phyloP scores from a whole-genome alignment of 1,140 invertebrate species.

The Bactericera cockerelli region DNA sequence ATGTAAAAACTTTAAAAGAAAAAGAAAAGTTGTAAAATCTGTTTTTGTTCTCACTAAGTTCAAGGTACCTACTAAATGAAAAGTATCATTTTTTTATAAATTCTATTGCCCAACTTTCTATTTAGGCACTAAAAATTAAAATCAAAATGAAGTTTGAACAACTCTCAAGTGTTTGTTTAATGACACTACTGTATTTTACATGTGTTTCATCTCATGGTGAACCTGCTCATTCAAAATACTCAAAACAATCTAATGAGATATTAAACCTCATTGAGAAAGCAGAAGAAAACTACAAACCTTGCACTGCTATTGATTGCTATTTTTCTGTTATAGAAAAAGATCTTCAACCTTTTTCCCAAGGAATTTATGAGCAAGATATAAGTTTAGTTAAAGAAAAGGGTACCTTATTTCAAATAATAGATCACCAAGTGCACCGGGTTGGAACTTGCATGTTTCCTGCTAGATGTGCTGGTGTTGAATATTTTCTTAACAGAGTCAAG shows the following conservation, averaged over 20 bases:
- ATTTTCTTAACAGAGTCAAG: slow-evolving; percentile 57
- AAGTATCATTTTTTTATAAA: too few relatives aligned
- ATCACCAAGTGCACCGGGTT: slow-evolving; percentile 64
- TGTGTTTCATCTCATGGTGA: background rate
- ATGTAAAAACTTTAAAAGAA: too few relatives aligned
- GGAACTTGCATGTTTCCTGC: slow-evolving; percentile 78
- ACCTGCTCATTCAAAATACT: background rate
- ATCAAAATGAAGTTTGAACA: too few relatives aligned
- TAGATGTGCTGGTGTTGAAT: slow-evolving; percentile 78
- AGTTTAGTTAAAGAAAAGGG: slow-evolving; percentile 42
- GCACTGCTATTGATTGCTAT: slow-evolving; percentile 34
- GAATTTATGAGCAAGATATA: slow-evolving; percentile 49
- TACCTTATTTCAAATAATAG: slow-evolving; percentile 72
- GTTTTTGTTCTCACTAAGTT: too few relatives aligned
- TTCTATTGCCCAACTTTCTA: too few relatives aligned
- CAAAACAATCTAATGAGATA: background rate
- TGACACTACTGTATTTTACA: too few relatives aligned
- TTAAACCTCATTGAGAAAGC: slow-evolving; percentile 12
- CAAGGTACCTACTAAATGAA: too few relatives aligned
- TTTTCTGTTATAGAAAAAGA: slow-evolving; percentile 46
- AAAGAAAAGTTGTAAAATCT: too few relatives aligned
- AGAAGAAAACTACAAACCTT: slow-evolving; percentile 19
- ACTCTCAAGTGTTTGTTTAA: too few relatives aligned
- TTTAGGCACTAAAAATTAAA: too few relatives aligned
- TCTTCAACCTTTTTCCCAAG: slow-evolving; percentile 48